Percentiles rank a stretch among this genome's conserved stretches.
phyloP scores from a whole-genome alignment of 1,140 invertebrate genomes.

The Gonatopus flavifemur region DNA sequence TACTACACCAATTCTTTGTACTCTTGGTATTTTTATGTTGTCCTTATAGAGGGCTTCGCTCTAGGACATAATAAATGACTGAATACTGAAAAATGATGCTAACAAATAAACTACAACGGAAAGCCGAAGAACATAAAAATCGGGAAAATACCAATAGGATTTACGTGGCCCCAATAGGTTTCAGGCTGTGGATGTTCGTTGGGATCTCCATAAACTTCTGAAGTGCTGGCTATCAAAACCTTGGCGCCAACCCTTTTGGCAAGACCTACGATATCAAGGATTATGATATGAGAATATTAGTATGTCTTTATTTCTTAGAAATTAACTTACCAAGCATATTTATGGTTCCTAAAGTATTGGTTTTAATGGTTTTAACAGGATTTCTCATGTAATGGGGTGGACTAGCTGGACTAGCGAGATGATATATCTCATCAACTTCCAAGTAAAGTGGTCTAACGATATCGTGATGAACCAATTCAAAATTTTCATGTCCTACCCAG shows the following conservation, averaged over 20 bases:
- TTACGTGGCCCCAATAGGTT: constrained; percentile 98
- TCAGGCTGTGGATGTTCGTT: constrained; percentile 94
- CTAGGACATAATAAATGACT: too few relatives aligned
- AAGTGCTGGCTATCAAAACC: constrained; percentile 96
- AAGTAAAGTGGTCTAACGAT: constrained; percentile 97
- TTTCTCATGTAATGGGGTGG: constrained; percentile 99
- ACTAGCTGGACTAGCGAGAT: constrained; percentile 96
- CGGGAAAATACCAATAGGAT: constrained; percentile 89
- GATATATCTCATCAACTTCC: constrained; percentile 99
- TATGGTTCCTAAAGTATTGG: constrained; percentile 98
- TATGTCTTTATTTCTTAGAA: too few relatives aligned
- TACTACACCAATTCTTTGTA: too few relatives aligned
- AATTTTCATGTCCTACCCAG: constrained; percentile 99
- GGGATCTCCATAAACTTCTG: constrained; percentile 98
- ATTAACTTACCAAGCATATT: constrained; percentile 87
- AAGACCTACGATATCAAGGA: constrained; percentile 67
- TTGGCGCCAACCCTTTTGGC: constrained; percentile 92
- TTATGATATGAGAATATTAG: too few relatives aligned
- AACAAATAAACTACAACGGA: too few relatives aligned
- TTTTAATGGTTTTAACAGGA: constrained; percentile 99
- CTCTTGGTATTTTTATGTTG: too few relatives aligned
- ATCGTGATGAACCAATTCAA: constrained; percentile 98
- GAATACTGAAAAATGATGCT: too few relatives aligned
- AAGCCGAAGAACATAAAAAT: too few relatives aligned
- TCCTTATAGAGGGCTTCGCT: too few relatives aligned